These are phyloP conservation scores for Petrocephalus zakoni DNA, from an alignment of 2,113 vertebrate genomes.

Conservation along the genomic window DNA sequence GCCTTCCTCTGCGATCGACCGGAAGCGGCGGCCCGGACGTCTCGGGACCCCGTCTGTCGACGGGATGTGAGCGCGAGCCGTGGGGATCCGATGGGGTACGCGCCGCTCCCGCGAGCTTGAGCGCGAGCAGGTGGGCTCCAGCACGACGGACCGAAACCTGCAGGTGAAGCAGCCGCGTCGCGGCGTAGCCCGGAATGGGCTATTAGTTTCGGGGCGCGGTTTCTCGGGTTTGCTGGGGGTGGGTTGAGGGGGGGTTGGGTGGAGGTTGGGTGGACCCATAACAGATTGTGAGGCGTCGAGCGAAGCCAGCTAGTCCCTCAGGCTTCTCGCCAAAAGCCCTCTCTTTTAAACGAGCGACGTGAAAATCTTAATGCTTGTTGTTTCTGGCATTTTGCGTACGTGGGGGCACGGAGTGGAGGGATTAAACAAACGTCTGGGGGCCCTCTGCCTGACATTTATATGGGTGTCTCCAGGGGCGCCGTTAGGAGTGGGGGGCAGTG, in stretches of 20 bases:
- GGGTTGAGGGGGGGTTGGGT: no score
- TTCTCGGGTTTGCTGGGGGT: background rate
- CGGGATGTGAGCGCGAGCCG: slow-evolving; percentile 9
- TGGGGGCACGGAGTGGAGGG: background rate
- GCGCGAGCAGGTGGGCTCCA: background rate
- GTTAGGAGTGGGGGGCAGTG: no score
- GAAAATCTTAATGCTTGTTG: background rate
- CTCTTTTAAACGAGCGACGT: background rate
- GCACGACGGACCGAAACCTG: background rate
- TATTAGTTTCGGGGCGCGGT: background rate
- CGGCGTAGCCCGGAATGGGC: background rate
- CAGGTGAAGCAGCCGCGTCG: background rate
- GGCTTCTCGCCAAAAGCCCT: background rate
- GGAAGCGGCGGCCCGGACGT: slow-evolving; percentile 14
- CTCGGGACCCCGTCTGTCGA: slow-evolving; percentile 1
- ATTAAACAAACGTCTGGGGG: background rate
- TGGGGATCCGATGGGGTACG: background rate
- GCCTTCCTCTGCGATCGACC: slow-evolving; percentile 10
- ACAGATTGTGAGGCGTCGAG: background rate
- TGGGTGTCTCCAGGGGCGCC: background rate
- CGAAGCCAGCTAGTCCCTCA: background rate
- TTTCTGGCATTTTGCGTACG: background rate
- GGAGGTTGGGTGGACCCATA: background rate
- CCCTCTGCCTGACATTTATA: background rate
- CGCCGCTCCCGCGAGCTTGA: background rate